phyloP scores from a whole-genome alignment of 2,888 invertebrate species.

The Agrotis puta region DNA sequence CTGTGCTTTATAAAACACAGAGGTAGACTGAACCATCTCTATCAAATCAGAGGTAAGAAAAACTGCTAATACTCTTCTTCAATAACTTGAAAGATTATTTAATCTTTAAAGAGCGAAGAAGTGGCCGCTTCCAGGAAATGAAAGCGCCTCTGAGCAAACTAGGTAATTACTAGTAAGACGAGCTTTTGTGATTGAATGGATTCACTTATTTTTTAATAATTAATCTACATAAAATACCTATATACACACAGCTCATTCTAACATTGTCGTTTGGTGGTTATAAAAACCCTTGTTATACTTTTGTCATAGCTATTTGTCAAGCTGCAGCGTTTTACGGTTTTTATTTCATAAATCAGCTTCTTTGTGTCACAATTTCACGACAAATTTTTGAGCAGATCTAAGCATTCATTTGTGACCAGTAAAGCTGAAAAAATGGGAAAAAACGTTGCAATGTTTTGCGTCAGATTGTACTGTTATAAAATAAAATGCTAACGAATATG shows the following conservation, averaged over 20 bases:
- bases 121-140: not conserved
- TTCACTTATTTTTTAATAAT: not conserved
- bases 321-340: conserved; percentile 59
- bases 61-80: too few species aligned
- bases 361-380: conserved; percentile 56
- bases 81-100: too few species aligned
- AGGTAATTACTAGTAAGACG: not conserved
- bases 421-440: conserved; percentile 45
- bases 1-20: not conserved
- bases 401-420: conserved; percentile 52
- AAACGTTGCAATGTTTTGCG: conserved; percentile 39
- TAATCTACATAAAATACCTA: conserved; percentile 4
- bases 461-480: conserved; percentile 57
- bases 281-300: conserved; percentile 49
- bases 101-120: not conserved
- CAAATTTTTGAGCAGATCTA: conserved; percentile 61
- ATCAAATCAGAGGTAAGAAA: too few species aligned
- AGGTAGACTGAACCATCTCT: not conserved
- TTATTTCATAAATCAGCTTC: conserved; percentile 67
- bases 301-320: conserved; percentile 51
- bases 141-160: not conserved
- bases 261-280: conserved; percentile 30
- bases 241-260: conserved; percentile 15
- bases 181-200: not conserved
- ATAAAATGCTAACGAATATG: conserved; percentile 61